Conservation (phyloP, 2,797 vertebrate genomes). For the Anniella stebbinsi region DNA sequence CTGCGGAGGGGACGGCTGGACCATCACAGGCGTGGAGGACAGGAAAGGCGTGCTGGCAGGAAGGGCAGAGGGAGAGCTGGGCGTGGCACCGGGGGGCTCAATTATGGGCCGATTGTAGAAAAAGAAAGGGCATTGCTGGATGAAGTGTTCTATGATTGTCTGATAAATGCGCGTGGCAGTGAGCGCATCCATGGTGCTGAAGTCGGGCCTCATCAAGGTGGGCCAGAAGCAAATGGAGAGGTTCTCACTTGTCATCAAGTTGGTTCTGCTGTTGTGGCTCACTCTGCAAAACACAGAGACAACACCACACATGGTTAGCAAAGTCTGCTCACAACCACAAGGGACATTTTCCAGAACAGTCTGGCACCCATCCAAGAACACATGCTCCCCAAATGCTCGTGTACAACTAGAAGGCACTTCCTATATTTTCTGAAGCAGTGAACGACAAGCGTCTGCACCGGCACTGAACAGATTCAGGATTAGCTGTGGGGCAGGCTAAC, state of each 20-base stretch:
- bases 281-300: slow-evolving; percentile 79
- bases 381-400: too few species aligned
- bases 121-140: slow-evolving; percentile 94
- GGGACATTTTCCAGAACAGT: not conserved
- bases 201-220: slow-evolving; percentile 94
- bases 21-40: slow-evolving; percentile 35
- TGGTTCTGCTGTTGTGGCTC: slow-evolving; percentile 90
- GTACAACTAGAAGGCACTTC: too few species aligned
- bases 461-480: too few species aligned
- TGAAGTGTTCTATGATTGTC: slow-evolving; percentile 99
- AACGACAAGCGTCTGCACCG: too few species aligned
- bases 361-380: too few species aligned
- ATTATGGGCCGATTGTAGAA: slow-evolving; percentile 87
- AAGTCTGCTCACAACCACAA: not conserved
- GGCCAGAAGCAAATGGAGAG: slow-evolving; percentile 99
- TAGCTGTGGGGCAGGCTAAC: not conserved
- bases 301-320: not conserved
- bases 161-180: slow-evolving; percentile 96
- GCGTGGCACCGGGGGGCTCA: slow-evolving; percentile 85
- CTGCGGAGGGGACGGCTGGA: slow-evolving; percentile 87
- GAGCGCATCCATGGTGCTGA: slow-evolving; percentile 97
- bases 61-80: slow-evolving; percentile 84
- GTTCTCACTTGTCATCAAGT: slow-evolving; percentile 98
- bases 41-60: slow-evolving; percentile 82
- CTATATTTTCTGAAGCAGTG: not conserved